Evolutionary conservation across 2,888 invertebrate genomes (phyloP), one percentile per base, ranked within the genome.

Genomic region (Chrysomela aeneicollis): DNA sequence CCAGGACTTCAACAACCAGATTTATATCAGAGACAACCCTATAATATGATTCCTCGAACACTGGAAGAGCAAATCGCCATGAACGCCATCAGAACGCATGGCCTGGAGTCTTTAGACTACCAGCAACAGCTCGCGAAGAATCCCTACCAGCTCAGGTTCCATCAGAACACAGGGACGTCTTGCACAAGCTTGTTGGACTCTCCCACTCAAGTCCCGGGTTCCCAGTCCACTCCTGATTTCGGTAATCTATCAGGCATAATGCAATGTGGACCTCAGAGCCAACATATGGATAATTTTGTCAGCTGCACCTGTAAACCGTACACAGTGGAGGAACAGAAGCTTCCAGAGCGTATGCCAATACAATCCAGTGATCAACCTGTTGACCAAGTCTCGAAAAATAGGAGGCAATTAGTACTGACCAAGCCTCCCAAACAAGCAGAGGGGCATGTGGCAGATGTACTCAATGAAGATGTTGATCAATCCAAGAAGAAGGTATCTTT

Each of bases 61-160:
- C 30, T 57, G 17, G 57, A 57, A 17, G 46, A 57, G 18, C 57
- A 57, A 15, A 57, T 57, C n/a, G 57, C 57, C 8, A 57, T 57
- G 46, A 46, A 57, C 4, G 37, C 46, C 10, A 10, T 57, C 26
- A 47, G n/a, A 2, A 57, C 22, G 30, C 57, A 57, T 57, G 57
- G 57, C 15, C 46, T 57, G 46, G 22, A 57, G 12, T 57, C 46
- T 10, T 15, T 57, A 15, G 57, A 57, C 8, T 57, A 72, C 71
- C 64, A 68, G 64, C 64, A 60, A 21, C 63, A 66, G 52, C 66
- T 63, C 49, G 47, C 66, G 4, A 64, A 61, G 5, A 74, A 73
- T 37, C 76, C 74, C 1, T 76, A 72, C 64, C 60, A 72, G 49
- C 66, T 77, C 22, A 71, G 70, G 50, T 76, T 78, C 66, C 76